Percentiles rank a stretch among this genome's conserved stretches.
These are phyloP conservation scores for Drosophila subsilvestris DNA, from an alignment of 2,888 invertebrate species.

Conservation along the genomic window DNA sequence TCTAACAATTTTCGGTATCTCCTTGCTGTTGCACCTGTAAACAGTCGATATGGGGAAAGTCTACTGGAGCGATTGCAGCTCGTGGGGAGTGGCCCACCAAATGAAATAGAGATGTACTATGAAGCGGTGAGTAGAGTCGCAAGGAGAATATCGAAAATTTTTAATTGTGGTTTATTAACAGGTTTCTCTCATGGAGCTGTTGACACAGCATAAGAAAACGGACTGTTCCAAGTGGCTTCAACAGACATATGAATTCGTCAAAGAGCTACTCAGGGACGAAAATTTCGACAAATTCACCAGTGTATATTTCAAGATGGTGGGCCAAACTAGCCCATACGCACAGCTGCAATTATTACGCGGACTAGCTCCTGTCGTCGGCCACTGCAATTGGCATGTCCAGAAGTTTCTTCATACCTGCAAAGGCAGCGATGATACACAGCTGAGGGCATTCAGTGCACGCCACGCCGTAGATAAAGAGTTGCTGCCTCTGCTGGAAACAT, in stretches of 20 bases:
- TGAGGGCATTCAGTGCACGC: slow-evolving; percentile 33
- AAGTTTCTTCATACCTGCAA: slow-evolving; percentile 49
- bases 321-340: not conserved
- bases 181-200: slow-evolving; percentile 49
- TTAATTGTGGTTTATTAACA: not conserved
- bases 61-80: slow-evolving; percentile 42
- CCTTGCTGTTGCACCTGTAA: slow-evolving; percentile 22
- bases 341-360: slow-evolving; percentile 43
- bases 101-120: slow-evolving; percentile 54
- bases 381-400: slow-evolving; percentile 51
- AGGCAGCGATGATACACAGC: slow-evolving; percentile 16
- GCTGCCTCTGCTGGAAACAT: slow-evolving; percentile 24
- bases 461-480: slow-evolving; percentile 1
- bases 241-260: slow-evolving; percentile 7
- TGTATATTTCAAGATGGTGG: slow-evolving; percentile 44
- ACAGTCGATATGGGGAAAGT: not conserved
- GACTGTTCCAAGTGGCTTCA: slow-evolving; percentile 32
- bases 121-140: slow-evolving; percentile 51
- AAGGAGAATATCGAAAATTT: not conserved
- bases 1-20: slow-evolving; percentile 46
- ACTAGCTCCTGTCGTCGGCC: not conserved
- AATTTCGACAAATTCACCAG: slow-evolving; percentile 33
- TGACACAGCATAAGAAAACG: slow-evolving; percentile 6
- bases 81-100: slow-evolving; percentile 10
- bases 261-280: slow-evolving; percentile 12